phyloP scores from a whole-genome alignment of 2,888 invertebrate species.

The Dione juno region DNA sequence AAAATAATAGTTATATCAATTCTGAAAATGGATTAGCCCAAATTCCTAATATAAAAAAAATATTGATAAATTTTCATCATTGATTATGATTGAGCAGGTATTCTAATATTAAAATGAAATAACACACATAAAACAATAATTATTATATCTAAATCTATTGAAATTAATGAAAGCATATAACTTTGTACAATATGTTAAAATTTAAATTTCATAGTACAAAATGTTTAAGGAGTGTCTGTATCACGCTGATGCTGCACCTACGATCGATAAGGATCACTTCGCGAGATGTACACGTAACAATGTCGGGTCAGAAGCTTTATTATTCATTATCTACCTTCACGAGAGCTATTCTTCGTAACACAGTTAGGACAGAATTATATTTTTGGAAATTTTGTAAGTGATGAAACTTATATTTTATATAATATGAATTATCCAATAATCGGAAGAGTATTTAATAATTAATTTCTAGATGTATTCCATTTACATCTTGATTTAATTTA shows the following conservation, averaged over 20 bases:
- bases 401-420: not conserved
- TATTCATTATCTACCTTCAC: not conserved
- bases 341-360: not conserved
- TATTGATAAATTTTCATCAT: no score
- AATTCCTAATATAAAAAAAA: not conserved
- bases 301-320: not conserved
- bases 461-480: no score
- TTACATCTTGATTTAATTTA: not conserved
- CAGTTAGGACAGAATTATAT: not conserved
- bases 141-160: not conserved
- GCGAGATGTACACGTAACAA: slow-evolving; percentile 35
- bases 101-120: no score
- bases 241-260: slow-evolving; percentile 48
- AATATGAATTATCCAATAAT: not conserved
- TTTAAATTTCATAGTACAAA: not conserved
- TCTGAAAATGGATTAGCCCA: not conserved
- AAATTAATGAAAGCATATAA: not conserved
- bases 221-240: slow-evolving; percentile 26
- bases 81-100: no score
- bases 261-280: slow-evolving; percentile 49
- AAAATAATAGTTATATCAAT: slow-evolving; percentile 20
- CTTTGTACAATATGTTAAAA: not conserved
- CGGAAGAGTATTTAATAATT: not conserved
- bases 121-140: no score
- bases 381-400: not conserved